Percentiles rank a stretch among this genome's conserved stretches.
Conservation (phyloP, 2,113 vertebrate species). For the Cinclus cinclus region DNA sequence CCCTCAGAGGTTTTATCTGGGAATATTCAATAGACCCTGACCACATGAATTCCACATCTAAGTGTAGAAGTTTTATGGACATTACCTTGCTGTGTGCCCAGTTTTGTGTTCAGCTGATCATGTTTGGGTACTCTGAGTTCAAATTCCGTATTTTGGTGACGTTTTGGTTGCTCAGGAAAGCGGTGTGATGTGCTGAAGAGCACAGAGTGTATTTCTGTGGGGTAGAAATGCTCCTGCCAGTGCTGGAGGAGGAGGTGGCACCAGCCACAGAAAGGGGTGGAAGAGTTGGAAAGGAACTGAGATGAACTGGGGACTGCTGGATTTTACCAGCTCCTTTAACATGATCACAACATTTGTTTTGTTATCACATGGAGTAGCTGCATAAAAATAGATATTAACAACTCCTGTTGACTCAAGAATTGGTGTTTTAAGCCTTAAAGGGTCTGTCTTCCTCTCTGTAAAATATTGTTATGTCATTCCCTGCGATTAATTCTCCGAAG, state of each 20-base stretch:
- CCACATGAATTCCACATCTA: fast-evolving
- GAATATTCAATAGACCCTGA: no score
- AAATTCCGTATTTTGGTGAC: neutral
- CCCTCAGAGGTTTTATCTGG: neutral
- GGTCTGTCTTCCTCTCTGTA: neutral
- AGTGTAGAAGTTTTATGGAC: neutral
- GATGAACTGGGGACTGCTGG: neutral
- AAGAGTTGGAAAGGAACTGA: neutral
- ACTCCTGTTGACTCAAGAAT: neutral
- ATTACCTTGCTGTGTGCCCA: neutral
- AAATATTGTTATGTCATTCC: neutral
- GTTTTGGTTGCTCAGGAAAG: neutral
- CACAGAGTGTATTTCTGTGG: neutral
- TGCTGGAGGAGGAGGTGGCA: neutral
- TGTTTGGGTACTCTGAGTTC: neutral
- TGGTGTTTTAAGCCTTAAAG: neutral
- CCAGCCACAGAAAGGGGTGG: neutral
- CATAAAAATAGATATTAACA: neutral
- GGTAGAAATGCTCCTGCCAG: fast-evolving
- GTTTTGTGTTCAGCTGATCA: neutral
- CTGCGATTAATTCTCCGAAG: neutral
- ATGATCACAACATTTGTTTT: neutral
- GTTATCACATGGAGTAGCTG: neutral
- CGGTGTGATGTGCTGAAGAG: neutral
- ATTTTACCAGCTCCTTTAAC: neutral